A percentile compares a stretch with the other conserved stretches of the same genome.
phyloP scores from a whole-genome alignment of 2,113 vertebrate genomes.

The Siphamia tubifer region DNA sequence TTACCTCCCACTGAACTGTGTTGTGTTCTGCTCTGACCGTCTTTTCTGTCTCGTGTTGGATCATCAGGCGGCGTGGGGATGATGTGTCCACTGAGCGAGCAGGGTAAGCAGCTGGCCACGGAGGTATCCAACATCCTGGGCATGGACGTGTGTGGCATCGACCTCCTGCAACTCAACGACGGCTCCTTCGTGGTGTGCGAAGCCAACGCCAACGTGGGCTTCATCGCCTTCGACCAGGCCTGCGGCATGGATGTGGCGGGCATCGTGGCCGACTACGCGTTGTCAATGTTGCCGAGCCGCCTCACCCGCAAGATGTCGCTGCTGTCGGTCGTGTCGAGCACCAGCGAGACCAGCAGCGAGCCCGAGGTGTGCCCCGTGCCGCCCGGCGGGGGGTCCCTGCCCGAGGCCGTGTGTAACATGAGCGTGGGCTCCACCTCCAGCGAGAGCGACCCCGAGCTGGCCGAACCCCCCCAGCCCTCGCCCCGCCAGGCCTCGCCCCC shows the following conservation, averaged over 20 bases:
- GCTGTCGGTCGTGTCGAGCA: constrained; percentile 84
- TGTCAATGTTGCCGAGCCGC: constrained; percentile 86
- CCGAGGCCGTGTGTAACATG: constrained; percentile 83
- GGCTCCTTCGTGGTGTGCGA: constrained; percentile 91
- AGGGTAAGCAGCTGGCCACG: constrained; percentile 89
- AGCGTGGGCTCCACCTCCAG: constrained; percentile 87
- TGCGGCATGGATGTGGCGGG: constrained; percentile 89
- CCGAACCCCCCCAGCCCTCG: constrained; percentile 75
- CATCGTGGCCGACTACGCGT: constrained; percentile 88
- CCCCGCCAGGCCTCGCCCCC: constrained; percentile 62
- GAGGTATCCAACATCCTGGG: constrained; percentile 92
- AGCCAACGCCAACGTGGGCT: constrained; percentile 92
- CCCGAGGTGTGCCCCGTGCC: constrained; percentile 80
- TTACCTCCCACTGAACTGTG: background rate
- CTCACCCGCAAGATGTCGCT: constrained; percentile 87
- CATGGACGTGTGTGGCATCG: constrained; percentile 92
- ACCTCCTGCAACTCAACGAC: constrained; percentile 88
- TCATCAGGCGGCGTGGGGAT: constrained; percentile 86
- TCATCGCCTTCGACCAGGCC: constrained; percentile 90
- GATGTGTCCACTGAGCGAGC: constrained; percentile 88
- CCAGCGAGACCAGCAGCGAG: constrained; percentile 87
- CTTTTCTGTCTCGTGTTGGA: background rate
- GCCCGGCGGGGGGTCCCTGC: constrained; percentile 67
- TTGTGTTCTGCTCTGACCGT: background rate
- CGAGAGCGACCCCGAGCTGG: constrained; percentile 87